Evolutionary conservation across 2,888 invertebrate species (phyloP), one percentile per base, ranked within the genome.

Genomic region (Catocala nupta): DNA sequence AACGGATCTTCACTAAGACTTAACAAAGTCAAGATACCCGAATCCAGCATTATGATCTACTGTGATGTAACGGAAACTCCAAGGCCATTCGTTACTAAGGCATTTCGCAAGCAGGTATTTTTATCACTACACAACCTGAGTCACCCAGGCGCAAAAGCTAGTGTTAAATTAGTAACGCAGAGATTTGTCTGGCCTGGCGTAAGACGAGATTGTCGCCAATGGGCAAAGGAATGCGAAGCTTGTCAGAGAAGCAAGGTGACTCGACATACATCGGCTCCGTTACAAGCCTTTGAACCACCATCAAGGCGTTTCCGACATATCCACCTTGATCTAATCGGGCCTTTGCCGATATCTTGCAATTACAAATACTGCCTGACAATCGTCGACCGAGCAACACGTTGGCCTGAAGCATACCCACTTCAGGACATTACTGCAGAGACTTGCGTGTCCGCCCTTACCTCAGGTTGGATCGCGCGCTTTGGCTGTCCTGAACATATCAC

Each of bases 381-480:
- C 44, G 11, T 44, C 44, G 44, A 44, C 44, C 44, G 44, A 5
- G n/a, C 11, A 44, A 44, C 44, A 11, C 44, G 44, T 44, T 44
- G 44, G 44, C 44, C 44, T 44, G 44, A 44, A 11, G 44, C 44
- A n/a, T 44, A 11, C 11, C 44, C 44, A 5, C n/a, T 44, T 5
- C 9, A 44, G 44, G 44, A 44, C 44, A 44, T 44, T 5, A 44
- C 44, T 11, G 88, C 87, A 0, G 83, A 81, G 59, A 82, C 85
- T 0, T 81, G 85, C 4, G 86, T 86, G 0, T 45, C 63, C 16
- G 81, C 85, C 3, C 78, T 93, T 10, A 59, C 82, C 16, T 49
- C 59, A 0, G 65, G 68, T 8, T 48, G 48, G 48, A n/a, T 94
- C 2, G 59, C 88, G 0, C 70, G 89, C 8, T 91, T 83, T 63